phyloP scores from a whole-genome alignment of 2,113 vertebrate genomes.

The Pseudorectes ferrugineus region DNA sequence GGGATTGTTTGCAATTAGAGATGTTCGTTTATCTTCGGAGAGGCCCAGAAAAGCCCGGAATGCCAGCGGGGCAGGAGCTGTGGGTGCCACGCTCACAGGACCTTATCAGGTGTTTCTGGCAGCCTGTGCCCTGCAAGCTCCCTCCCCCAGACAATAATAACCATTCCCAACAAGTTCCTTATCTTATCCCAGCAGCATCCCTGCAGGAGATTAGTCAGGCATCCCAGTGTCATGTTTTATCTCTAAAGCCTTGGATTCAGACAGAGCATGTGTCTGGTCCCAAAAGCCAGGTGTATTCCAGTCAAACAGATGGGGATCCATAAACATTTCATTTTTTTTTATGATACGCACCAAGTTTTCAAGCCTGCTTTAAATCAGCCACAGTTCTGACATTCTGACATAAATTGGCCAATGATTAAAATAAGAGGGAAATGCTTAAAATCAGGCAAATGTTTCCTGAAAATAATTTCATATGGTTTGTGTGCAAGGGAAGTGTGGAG shows the following conservation, averaged over 20 bases:
- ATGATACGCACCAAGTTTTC: background rate
- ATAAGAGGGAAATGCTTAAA: background rate
- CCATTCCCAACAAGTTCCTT: background rate
- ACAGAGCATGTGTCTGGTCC: background rate
- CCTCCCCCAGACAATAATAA: background rate
- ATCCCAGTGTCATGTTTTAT: background rate
- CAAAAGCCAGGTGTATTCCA: background rate
- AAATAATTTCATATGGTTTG: background rate
- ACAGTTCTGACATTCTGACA: background rate
- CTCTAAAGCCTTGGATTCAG: background rate
- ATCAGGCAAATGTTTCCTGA: background rate
- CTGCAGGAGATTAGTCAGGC: background rate
- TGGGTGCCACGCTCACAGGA: rapidly evolving
- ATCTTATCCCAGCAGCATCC: background rate
- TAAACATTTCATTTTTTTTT: background rate
- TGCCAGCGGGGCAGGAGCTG: background rate
- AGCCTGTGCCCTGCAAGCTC: background rate
- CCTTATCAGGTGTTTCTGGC: background rate
- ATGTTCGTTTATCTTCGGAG: background rate
- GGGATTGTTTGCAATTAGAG: background rate
- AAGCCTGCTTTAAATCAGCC: background rate
- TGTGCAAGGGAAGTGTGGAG: background rate
- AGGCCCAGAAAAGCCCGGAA: background rate
- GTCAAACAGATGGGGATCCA: background rate
- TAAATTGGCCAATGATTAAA: background rate